Evolutionary conservation across 2,113 vertebrate species (phyloP).

Genomic region (Pagrus major): DNA sequence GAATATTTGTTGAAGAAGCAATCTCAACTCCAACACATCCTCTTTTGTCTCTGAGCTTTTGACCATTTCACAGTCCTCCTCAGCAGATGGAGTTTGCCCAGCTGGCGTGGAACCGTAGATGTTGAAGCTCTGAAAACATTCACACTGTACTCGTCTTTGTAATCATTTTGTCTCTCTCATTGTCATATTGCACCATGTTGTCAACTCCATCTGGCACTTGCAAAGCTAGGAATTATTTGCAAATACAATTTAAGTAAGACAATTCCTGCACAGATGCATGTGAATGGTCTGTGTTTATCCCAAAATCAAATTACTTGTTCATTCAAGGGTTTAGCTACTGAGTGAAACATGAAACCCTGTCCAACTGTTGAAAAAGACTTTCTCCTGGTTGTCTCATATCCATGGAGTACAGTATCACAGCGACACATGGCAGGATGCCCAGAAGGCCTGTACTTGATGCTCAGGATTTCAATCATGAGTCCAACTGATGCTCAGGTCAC

Average conservation of each 20-base stretch:
- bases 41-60: background rate
- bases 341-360: slow-evolving; percentile 15
- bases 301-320: slow-evolving; percentile 17
- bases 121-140: background rate
- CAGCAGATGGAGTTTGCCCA: background rate
- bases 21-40: background rate
- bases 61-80: background rate
- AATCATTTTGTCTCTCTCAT: background rate
- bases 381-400: slow-evolving; percentile 30
- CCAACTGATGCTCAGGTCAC: slow-evolving; percentile 66
- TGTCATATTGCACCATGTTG: background rate
- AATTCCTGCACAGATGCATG: background rate
- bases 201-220: slow-evolving; percentile 14
- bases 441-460: slow-evolving; percentile 57
- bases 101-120: background rate
- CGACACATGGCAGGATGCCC: slow-evolving; percentile 64
- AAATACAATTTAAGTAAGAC: background rate
- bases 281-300: slow-evolving; percentile 1
- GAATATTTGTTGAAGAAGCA: background rate
- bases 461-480: slow-evolving; percentile 72
- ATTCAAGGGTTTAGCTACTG: slow-evolving; percentile 12
- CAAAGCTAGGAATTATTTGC: background rate
- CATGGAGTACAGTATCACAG: slow-evolving; percentile 44
- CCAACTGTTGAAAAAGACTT: slow-evolving; percentile 35
- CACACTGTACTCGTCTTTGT: no score